Evolutionary conservation across 2,113 vertebrate species (phyloP).

Genomic region (Poeciliopsis turrubarensis): DNA sequence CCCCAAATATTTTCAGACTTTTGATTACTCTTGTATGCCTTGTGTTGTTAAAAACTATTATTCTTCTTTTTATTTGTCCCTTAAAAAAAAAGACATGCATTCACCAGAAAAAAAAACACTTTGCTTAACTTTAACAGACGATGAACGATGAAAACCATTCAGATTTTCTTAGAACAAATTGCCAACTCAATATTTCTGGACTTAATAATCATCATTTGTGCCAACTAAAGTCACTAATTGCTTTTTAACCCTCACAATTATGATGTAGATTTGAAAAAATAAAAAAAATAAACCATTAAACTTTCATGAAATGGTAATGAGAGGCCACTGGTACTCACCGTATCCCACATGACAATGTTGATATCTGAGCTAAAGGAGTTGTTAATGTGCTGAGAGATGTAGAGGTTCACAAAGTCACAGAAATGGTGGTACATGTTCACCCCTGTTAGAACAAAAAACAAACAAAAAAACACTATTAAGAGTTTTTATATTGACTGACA

Average conservation of each 20-base stretch:
- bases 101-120: background rate
- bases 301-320: background rate
- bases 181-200: background rate
- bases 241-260: background rate
- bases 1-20: background rate
- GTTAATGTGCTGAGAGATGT: slow-evolving; percentile 94
- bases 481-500: background rate
- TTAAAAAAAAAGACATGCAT: background rate
- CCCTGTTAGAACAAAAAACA: slow-evolving; percentile 81
- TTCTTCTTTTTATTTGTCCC: background rate
- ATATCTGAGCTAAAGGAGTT: slow-evolving; percentile 92
- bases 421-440: slow-evolving; percentile 99
- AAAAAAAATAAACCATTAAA: background rate
- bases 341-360: slow-evolving; percentile 98
- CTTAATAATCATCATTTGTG: background rate
- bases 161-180: background rate
- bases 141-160: background rate
- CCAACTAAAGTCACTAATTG: background rate
- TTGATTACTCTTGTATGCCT: background rate
- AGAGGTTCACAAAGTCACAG: slow-evolving; percentile 98
- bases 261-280: background rate
- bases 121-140: background rate
- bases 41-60: too few species aligned
- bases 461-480: slow-evolving; percentile 7
- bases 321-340: slow-evolving; percentile 80